A percentile compares a stretch with the other conserved stretches of the same genome.
Evolutionary conservation across 2,797 vertebrate species (phyloP).

Genomic region (Fundulus diaphanus): DNA sequence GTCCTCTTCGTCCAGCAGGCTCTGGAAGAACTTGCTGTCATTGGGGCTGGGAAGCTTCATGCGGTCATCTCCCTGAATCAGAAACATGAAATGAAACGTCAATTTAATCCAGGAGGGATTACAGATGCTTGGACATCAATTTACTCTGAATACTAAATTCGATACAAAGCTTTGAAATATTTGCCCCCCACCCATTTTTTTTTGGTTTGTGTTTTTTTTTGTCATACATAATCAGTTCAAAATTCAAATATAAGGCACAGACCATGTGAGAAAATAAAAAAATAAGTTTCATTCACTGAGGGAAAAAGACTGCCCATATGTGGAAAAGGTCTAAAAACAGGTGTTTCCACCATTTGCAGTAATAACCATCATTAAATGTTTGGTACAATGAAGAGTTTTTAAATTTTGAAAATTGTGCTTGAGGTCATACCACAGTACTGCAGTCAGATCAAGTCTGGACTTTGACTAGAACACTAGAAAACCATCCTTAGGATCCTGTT

Average conservation of each 20-base stretch:
- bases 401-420: too few species aligned
- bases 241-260: background rate
- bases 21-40: constrained; percentile 98
- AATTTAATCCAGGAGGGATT: background rate
- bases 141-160: too few species aligned
- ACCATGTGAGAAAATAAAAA: background rate
- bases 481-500: too few species aligned
- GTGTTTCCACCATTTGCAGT: too few species aligned
- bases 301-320: too few species aligned
- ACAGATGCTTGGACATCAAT: too few species aligned
- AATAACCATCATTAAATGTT: too few species aligned
- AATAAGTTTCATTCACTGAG: background rate
- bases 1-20: constrained; percentile 95
- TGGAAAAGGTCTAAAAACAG: background rate
- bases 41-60: constrained; percentile 98
- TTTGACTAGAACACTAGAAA: too few species aligned
- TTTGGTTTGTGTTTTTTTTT: background rate
- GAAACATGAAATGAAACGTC: background rate
- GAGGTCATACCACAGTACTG: too few species aligned
- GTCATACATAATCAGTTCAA: background rate
- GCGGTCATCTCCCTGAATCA: constrained; percentile 90
- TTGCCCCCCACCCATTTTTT: background rate
- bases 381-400: too few species aligned
- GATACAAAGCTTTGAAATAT: too few species aligned
- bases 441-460: too few species aligned